Conservation (phyloP, 2,888 invertebrate genomes). For the Bedellia somnulentella region DNA sequence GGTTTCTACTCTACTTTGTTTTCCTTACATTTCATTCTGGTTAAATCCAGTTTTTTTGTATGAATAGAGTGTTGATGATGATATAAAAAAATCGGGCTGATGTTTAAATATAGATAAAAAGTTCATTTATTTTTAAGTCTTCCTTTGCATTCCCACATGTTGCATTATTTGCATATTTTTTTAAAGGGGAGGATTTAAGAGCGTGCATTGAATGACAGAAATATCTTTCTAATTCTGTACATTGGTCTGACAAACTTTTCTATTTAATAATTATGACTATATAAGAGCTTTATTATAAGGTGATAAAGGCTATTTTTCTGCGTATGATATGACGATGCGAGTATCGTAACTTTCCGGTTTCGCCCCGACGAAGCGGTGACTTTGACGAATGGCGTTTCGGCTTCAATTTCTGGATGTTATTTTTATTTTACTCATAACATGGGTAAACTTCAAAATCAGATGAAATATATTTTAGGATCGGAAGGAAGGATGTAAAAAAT, state of each 20-base stretch:
- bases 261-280: background rate
- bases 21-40: too few relatives aligned
- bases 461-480: background rate
- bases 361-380: constrained; percentile 26
- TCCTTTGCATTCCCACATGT: constrained; percentile 52
- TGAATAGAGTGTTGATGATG: too few relatives aligned
- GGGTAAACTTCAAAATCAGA: background rate
- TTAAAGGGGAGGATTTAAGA: background rate
- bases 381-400: constrained; percentile 46
- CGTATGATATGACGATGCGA: background rate
- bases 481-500: constrained; percentile 3
- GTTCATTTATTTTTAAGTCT: constrained; percentile 26
- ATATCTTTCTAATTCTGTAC: constrained; percentile 56
- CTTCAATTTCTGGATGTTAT: constrained; percentile 11
- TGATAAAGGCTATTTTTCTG: background rate
- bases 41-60: too few relatives aligned
- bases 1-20: too few relatives aligned
- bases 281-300: background rate
- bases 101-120: too few relatives aligned
- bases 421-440: constrained; percentile 5
- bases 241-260: background rate
- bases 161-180: constrained; percentile 50
- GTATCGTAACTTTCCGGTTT: constrained; percentile 46
- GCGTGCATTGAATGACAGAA: constrained; percentile 32
- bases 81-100: too few relatives aligned